phyloP scores from a whole-genome alignment of 2,797 vertebrate species.

The Chelon auratus region DNA sequence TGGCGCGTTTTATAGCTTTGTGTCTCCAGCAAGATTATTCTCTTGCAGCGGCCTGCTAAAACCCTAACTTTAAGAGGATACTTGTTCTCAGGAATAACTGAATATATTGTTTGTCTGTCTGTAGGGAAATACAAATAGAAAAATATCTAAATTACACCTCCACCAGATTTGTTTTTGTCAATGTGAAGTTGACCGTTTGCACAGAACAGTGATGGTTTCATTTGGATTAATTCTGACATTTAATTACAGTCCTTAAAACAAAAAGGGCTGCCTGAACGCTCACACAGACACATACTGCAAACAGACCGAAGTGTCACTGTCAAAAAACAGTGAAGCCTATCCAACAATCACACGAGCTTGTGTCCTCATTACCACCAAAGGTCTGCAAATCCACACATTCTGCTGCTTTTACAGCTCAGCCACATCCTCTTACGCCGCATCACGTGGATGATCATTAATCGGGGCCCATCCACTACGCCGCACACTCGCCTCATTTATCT shows the following conservation, averaged over 20 bases:
- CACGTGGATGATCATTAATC: conserved; percentile 64
- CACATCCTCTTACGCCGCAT: conserved; percentile 55
- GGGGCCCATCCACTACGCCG: conserved; percentile 28
- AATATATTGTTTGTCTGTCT: background rate
- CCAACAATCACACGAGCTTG: conserved; percentile 35
- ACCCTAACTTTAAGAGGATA: background rate
- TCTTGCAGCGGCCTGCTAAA: conserved; percentile 11
- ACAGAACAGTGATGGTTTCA: background rate
- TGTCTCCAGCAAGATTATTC: conserved; percentile 31
- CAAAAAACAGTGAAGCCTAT: conserved; percentile 22
- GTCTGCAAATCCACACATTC: conserved; percentile 54
- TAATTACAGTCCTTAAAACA: background rate
- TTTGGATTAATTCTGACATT: background rate
- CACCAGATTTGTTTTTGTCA: too few relatives aligned
- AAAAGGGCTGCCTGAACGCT: background rate
- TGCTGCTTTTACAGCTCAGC: conserved; percentile 57
- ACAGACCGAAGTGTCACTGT: conserved; percentile 9
- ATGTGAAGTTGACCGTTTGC: background rate
- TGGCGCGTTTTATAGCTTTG: conserved; percentile 30
- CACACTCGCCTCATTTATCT: conserved; percentile 48
- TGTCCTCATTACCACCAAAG: conserved; percentile 31
- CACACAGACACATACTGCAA: background rate
- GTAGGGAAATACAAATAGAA: background rate
- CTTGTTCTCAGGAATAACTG: background rate
- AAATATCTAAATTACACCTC: background rate